Percentiles rank a stretch among this genome's conserved stretches.
Evolutionary conservation across 2,113 vertebrate species (phyloP).

Genomic region (Vombatus ursinus): DNA sequence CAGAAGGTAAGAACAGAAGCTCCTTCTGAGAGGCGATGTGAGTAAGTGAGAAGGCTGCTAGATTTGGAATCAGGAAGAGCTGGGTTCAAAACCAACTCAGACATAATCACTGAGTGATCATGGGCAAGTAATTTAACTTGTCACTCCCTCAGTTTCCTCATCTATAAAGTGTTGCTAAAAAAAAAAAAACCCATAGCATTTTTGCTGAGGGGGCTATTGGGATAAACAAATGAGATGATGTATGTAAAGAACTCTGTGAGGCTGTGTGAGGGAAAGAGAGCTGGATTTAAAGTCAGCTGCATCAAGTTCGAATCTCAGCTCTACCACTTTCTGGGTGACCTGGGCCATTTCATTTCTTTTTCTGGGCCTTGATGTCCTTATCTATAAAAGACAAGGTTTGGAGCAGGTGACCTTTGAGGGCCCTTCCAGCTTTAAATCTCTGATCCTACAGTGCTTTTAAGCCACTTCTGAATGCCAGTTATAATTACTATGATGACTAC

Average conservation of each 20-base stretch:
- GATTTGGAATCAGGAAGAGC: neutral
- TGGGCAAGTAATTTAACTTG: neutral
- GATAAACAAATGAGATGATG: neutral
- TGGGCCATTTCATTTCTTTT: neutral
- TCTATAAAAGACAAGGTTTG: neutral
- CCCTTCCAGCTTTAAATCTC: neutral
- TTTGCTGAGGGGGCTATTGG: neutral
- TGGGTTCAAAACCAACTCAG: neutral
- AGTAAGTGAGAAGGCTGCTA: neutral
- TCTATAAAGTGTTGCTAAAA: neutral
- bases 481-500: neutral
- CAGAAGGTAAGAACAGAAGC: neutral
- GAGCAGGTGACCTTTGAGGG: neutral
- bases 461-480: neutral
- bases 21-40: neutral
- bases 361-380: neutral
- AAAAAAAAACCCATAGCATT: neutral
- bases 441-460: neutral
- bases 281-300: neutral
- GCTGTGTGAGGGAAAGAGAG: rapidly evolving
- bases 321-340: neutral
- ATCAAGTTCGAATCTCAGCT: neutral
- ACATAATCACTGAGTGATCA: neutral
- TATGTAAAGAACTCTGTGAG: neutral
- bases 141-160: neutral